These are phyloP conservation scores for Eupeodes latifasciatus DNA, from an alignment of 2,888 invertebrate species.

Conservation along the genomic window DNA sequence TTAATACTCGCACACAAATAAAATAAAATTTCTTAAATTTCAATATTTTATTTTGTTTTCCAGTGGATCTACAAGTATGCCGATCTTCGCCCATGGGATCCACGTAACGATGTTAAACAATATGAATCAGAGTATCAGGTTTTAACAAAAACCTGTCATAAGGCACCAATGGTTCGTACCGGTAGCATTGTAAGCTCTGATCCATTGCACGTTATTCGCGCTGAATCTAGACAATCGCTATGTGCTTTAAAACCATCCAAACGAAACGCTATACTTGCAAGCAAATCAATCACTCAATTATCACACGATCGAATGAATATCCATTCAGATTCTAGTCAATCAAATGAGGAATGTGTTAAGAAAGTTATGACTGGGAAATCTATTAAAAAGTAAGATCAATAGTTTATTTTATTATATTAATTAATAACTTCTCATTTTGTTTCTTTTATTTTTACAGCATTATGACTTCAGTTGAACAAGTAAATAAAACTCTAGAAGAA, in stretches of 20 bases:
- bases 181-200: slow-evolving; percentile 89
- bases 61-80: slow-evolving; percentile 91
- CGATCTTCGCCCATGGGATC: slow-evolving; percentile 95
- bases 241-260: slow-evolving; percentile 81
- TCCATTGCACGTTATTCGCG: slow-evolving; percentile 85
- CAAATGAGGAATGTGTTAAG: slow-evolving; percentile 80
- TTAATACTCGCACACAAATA: neutral
- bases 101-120: slow-evolving; percentile 92
- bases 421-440: neutral
- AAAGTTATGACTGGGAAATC: slow-evolving; percentile 74
- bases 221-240: slow-evolving; percentile 85
- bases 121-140: slow-evolving; percentile 93
- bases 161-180: slow-evolving; percentile 90
- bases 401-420: neutral
- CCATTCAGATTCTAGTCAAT: slow-evolving; percentile 85
- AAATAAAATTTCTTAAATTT: neutral
- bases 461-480: slow-evolving; percentile 84
- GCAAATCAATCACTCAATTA: slow-evolving; percentile 82
- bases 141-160: slow-evolving; percentile 90
- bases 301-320: slow-evolving; percentile 85
- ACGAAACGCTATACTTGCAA: slow-evolving; percentile 82
- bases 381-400: slow-evolving; percentile 78
- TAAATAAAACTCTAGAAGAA: slow-evolving; percentile 85
- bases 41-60: slow-evolving; percentile 19
- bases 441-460: slow-evolving; percentile 82